phyloP scores from a whole-genome alignment of 2,797 vertebrate species.

The Orestias chungarensis region DNA sequence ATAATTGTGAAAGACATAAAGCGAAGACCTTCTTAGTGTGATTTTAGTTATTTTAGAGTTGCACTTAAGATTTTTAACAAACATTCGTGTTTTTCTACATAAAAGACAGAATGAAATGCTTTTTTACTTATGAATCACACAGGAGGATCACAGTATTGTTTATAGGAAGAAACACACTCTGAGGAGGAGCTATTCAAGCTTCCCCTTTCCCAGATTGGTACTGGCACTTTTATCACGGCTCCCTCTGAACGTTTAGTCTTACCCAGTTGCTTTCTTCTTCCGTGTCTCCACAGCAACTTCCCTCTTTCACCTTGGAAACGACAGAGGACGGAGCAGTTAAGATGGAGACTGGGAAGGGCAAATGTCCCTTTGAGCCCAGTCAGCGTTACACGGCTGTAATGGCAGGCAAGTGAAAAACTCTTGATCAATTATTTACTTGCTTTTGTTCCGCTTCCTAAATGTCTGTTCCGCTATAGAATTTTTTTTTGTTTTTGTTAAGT shows the following conservation, averaged over 20 bases:
- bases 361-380: conserved; percentile 89
- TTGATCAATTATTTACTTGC: not conserved
- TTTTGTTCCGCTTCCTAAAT: not conserved
- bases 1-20: too few relatives aligned
- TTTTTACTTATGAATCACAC: too few relatives aligned
- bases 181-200: not conserved
- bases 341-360: conserved; percentile 88
- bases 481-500: not conserved
- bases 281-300: conserved; percentile 75
- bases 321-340: conserved; percentile 68
- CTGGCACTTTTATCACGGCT: not conserved
- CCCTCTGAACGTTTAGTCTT: not conserved
- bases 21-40: too few relatives aligned
- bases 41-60: too few relatives aligned
- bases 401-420: conserved; percentile 77
- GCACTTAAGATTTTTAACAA: too few relatives aligned
- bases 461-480: too few relatives aligned
- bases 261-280: conserved; percentile 1
- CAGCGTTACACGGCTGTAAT: conserved; percentile 90
- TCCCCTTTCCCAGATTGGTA: not conserved
- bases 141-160: not conserved
- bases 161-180: not conserved
- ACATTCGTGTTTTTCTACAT: too few relatives aligned
- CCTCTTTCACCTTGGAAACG: conserved; percentile 80
- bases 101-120: not conserved